Evolutionary conservation across 1,140 invertebrate species (phyloP), one percentile per base, ranked within the genome.

Genomic region (Drosophila athabasca): DNA sequence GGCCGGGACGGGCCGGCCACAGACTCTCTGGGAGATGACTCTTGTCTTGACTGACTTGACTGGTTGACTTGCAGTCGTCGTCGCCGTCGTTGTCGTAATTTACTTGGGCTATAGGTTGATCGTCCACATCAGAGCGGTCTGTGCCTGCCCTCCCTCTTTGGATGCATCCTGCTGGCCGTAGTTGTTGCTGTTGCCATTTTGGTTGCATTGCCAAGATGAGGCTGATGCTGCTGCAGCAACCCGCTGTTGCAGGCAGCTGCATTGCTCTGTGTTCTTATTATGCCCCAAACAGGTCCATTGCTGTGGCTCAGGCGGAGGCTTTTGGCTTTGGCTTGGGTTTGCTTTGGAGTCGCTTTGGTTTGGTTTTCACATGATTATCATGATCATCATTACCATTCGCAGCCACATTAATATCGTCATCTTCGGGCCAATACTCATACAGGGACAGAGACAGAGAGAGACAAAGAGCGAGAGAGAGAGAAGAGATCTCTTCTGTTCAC

Each of bases 301-400:
- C 43, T 48, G 29, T 15, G 61, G 61, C 58, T 64, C 53, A 64
- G 61, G 61, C 62, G 62, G 54, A 64, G 29, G 35, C 51, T 39
- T 6, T 3, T 5, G 52, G 51, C 51, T 55, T 17, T 43, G 6
- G 4, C 48, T 69, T 69, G 58, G 61, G 61, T 72, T 67, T 73
- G 62, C 59, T 50, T 50, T 84, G 31, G 71, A 53, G 19, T 78
- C 75, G 78, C 71, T 71, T 87, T 87, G 82, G 82, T 81, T 87
- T 87, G 82, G 83, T 88, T 87, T 87, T 87, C 82, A 88, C 75
- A 81, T 87, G 83, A 88, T 88, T 89, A 89, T 89, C 79, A 89
- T 89, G 84, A 89, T 89, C 84, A 88, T 89, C 84, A 88, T 88
- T 83, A 88, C 76, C 83, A 77, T 79, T 69, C 68, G 68, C 24